These are phyloP conservation scores for Physeter macrocephalus DNA, from an alignment of 2,113 vertebrate species.

Conservation along the genomic window DNA sequence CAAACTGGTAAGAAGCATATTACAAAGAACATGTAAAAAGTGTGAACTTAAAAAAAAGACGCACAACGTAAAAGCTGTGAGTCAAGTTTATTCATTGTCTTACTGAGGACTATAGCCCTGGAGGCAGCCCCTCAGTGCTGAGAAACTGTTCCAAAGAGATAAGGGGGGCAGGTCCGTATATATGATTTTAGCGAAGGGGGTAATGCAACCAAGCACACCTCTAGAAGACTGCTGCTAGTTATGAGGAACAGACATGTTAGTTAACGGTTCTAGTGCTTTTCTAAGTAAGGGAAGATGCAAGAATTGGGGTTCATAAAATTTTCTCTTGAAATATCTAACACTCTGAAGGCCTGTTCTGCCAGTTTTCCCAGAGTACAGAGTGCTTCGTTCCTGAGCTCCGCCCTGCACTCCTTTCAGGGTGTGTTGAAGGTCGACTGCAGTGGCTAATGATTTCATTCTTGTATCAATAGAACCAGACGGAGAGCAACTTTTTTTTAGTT, in stretches of 20 bases:
- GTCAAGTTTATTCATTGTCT: neutral
- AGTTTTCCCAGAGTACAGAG: neutral
- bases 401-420: neutral
- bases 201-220: neutral
- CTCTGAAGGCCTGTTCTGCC: neutral
- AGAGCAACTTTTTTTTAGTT: neutral
- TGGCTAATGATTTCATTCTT: neutral
- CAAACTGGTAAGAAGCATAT: neutral
- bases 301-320: neutral
- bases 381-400: neutral
- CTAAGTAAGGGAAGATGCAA: neutral
- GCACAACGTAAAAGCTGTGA: neutral
- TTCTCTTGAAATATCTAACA: neutral
- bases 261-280: neutral
- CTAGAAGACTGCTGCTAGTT: neutral
- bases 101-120: neutral
- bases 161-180: neutral
- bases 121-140: neutral
- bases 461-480: neutral
- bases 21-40: neutral
- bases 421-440: neutral
- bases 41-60: neutral
- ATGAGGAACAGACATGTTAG: neutral
- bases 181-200: neutral
- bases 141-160: neutral